These are phyloP conservation scores for Oscarella lobularis DNA, from an alignment of 37 sponge, comb jelly and placozoan species.

Conservation along the genomic window DNA sequence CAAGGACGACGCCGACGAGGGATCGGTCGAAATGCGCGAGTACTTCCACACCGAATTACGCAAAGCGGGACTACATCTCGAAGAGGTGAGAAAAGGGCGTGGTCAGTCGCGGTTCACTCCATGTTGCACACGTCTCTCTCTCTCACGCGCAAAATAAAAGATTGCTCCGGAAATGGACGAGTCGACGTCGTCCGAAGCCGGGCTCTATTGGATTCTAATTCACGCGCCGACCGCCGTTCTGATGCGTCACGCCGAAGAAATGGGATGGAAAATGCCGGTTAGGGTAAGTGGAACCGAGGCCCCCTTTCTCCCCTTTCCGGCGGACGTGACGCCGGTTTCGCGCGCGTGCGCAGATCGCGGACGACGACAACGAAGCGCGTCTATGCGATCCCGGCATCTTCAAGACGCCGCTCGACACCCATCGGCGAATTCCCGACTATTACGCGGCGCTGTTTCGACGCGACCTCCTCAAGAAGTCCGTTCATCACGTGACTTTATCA, in stretches of 20 bases:
- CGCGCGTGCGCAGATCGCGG: no score
- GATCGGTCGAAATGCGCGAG: background rate
- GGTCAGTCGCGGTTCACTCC: no score
- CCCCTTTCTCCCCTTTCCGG: no score
- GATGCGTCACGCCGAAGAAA: background rate
- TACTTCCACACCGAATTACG: background rate
- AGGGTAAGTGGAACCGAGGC: no score
- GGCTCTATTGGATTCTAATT: background rate
- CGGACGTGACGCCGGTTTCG: no score
- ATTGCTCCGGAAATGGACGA: background rate
- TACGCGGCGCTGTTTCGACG: background rate
- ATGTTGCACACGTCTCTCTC: no score
- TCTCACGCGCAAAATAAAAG: no score
- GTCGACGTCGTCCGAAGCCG: background rate
- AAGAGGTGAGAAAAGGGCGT: no score
- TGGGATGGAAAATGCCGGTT: background rate
- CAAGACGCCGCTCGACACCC: background rate
- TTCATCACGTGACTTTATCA: no score
- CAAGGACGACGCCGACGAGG: conserved; percentile 1
- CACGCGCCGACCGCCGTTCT: conserved; percentile 1
- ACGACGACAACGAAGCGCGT: no score
- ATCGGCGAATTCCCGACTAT: background rate
- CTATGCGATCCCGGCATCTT: no score
- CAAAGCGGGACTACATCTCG: background rate
- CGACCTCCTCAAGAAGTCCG: background rate